These are phyloP conservation scores for Drosophila gaucha DNA, from an alignment of 2,888 invertebrate species.

Conservation along the genomic window DNA sequence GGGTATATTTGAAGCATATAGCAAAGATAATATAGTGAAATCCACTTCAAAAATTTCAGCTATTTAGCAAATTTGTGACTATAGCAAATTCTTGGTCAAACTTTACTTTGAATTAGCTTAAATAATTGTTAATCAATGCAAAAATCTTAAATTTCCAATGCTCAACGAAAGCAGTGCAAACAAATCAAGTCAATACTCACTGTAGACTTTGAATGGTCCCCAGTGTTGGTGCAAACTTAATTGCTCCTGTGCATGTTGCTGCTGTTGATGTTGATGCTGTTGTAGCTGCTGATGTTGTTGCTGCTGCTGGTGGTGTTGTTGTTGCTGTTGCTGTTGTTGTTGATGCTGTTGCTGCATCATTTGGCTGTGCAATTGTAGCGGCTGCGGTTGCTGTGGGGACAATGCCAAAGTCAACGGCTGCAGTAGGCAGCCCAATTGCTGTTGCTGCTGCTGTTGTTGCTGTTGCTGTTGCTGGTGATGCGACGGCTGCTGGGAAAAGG, in stretches of 20 bases:
- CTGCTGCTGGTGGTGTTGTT: conserved; percentile 65
- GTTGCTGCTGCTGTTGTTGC: conserved; percentile 53
- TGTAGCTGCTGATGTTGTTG: conserved; percentile 69
- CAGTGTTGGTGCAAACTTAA: conserved; percentile 82
- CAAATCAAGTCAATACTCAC: conserved; percentile 80
- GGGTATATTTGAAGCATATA: background rate
- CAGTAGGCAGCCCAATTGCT: conserved; percentile 63
- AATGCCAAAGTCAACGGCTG: conserved; percentile 80
- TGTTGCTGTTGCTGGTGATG: conserved; percentile 68
- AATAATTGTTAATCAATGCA: conserved; percentile 12
- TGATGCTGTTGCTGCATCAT: conserved; percentile 76
- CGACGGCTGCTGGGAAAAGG: conserved; percentile 56
- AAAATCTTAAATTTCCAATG: conserved; percentile 15
- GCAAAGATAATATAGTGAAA: background rate
- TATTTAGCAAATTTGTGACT: background rate
- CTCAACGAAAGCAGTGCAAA: conserved; percentile 9
- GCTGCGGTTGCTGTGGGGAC: conserved; percentile 78
- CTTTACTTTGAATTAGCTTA: background rate
- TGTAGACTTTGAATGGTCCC: conserved; percentile 85
- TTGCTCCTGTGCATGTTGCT: conserved; percentile 76
- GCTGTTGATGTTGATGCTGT: conserved; percentile 70
- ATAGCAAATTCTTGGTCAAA: background rate
- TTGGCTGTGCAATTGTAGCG: conserved; percentile 76
- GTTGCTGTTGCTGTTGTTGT: conserved; percentile 59
- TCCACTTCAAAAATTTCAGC: background rate